Evolutionary conservation across 2,797 vertebrate species (phyloP).

Genomic region (Oophaga sylvatica): DNA sequence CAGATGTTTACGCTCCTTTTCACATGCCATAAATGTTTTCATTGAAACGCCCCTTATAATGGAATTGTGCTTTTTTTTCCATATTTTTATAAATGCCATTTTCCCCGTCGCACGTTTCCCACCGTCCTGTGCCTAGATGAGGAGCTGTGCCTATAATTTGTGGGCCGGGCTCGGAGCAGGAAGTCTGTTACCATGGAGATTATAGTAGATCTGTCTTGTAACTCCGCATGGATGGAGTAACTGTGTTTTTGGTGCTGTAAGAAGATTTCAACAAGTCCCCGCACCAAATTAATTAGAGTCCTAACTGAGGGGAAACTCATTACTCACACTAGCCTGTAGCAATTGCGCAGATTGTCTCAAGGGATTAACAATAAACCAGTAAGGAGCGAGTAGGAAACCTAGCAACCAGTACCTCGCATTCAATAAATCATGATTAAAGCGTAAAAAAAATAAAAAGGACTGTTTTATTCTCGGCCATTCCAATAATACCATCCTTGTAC

Average conservation of each 20-base stretch:
- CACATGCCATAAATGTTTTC: neutral
- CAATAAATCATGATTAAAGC: constrained; percentile 62
- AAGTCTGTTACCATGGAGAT: neutral
- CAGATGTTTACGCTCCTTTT: too few relatives aligned
- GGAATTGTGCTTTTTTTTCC: neutral
- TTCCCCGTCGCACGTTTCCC: neutral
- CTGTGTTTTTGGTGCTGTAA: constrained; percentile 55
- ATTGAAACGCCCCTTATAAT: neutral
- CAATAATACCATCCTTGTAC: constrained; percentile 23
- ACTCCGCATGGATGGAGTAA: constrained; percentile 57
- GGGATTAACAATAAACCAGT: constrained; percentile 66
- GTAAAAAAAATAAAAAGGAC: constrained; percentile 28
- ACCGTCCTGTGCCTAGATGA: neutral
- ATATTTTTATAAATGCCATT: neutral
- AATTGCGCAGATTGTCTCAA: fast-evolving
- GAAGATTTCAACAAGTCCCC: constrained; percentile 59
- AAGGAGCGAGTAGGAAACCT: constrained; percentile 66
- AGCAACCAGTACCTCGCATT: constrained; percentile 64
- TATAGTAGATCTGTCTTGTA: constrained; percentile 52
- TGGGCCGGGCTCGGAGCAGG: constrained; percentile 33
- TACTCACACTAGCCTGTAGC: constrained; percentile 35
- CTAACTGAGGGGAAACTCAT: constrained; percentile 61
- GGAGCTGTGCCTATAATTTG: neutral
- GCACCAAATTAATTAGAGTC: constrained; percentile 65
- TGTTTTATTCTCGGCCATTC: neutral